Evolutionary conservation across 2,797 vertebrate genomes (phyloP), one percentile per base, ranked within the genome.

Genomic region (Coregonus suidteri): DNA sequence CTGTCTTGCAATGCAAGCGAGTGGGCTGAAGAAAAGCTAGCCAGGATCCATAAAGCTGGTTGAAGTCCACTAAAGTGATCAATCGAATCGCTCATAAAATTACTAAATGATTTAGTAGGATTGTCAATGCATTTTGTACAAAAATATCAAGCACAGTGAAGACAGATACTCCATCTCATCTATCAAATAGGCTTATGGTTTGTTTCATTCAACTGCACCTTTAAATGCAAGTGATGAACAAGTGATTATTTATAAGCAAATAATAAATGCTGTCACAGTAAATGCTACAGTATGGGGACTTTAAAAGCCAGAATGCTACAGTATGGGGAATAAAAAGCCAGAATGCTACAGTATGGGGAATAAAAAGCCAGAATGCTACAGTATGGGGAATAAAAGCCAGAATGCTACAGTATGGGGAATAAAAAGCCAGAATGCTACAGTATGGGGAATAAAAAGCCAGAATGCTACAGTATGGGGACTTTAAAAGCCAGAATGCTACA

Each of bases 51-150:
- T 69, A 69, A 35, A 31, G 66, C 35, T 30, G 7, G 30, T 16
- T 70, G 37, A 70, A 5, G 16, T 56, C 16, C 18, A 77, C 14
- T 13, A 25, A 30, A 20, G 0, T 51, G 30, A 65, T 54, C 53
- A 18, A 53, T n/a, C 30, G 64, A 67, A 59, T 34, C 67, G 1
- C 54, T 53, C 62, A 74, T 6, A 73, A 62, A 15, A 37, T 52
- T 67, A 79, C 79, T 76, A 76, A 71, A 76, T 73, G 68, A 62
- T 56, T 3, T 47, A 75, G 30, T 54, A 54, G 54, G 64, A 74
- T 62, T 74, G 67, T 65, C 31, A n/a, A 41, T 84, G 71, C 31
- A 64, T 66, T 72, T 37, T 51, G 6, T 59, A 72, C 53, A 79
- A 62, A 65, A 31, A 75, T 59, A 53, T 59, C 30, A 64, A 56